Evolutionary conservation across 2,888 invertebrate genomes (phyloP).

Genomic region (Cephus nigrinus): DNA sequence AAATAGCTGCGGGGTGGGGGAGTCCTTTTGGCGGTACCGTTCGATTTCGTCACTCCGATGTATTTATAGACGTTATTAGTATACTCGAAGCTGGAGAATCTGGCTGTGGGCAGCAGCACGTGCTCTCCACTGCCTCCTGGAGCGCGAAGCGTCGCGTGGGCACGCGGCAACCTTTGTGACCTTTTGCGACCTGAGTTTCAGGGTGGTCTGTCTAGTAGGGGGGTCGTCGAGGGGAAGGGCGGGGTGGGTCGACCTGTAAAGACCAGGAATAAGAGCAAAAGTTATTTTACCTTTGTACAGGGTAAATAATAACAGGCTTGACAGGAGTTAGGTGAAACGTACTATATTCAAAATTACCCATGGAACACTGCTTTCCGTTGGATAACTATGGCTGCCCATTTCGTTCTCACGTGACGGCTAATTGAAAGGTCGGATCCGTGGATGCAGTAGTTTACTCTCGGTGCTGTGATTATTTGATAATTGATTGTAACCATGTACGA

Average conservation of each 20-base stretch:
- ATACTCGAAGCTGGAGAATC: background rate
- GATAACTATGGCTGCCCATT: background rate
- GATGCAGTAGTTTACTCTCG: background rate
- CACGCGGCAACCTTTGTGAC: background rate
- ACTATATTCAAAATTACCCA: background rate
- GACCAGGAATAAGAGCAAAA: background rate
- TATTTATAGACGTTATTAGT: background rate
- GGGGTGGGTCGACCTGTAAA: background rate
- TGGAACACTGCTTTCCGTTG: background rate
- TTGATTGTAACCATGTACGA: no score
- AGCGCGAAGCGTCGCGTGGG: background rate
- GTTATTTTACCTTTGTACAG: background rate
- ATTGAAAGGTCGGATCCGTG: background rate
- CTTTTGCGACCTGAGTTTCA: background rate
- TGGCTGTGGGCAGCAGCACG: background rate
- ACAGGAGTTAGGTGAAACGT: background rate
- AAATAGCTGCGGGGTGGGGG: background rate
- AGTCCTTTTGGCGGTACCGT: background rate
- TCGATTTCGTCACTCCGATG: background rate
- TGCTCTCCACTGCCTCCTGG: background rate
- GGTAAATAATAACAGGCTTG: background rate
- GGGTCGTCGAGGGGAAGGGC: background rate
- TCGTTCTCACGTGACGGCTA: background rate
- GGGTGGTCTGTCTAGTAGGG: background rate
- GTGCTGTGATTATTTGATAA: background rate